Evolutionary conservation across 2,797 vertebrate genomes (phyloP), one percentile per base, ranked within the genome.

Genomic region (Muraenolepis orangiensis): DNA sequence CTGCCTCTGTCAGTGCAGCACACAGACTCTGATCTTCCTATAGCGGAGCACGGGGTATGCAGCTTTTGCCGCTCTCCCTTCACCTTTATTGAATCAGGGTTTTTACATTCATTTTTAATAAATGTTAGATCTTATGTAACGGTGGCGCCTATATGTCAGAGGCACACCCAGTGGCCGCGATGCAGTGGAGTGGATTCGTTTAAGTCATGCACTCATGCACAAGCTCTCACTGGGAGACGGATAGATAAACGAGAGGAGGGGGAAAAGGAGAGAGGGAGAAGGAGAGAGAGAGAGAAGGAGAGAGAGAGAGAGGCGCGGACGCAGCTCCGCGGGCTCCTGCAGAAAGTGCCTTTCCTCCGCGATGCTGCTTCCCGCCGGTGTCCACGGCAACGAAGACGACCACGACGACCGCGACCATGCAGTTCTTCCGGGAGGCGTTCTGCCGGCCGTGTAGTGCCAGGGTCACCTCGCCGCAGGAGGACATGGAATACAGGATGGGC

Each of bases 401-500:
- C 32, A 34, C 32, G 32, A 34, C 32, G 3, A 34, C 32, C 32
- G 8, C n/a, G 87, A 93, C 71, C 75, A 95, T 94, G 94, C 93
- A 94, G 86, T 93, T 94, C 91, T 94, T 93, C 92, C 92, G 57
- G 57, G 57, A 64, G 57, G 57, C 57, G 57, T 64, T 64, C 57
- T 64, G 57, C 57, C 57, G 57, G 12, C 57, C 93, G 30, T 94
- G 94, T 92, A 94, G 93, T 74, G 89, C 91, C 81, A 87, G 91
- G 79, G 90, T 94, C 88, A 92, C 91, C 80, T 94, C 93, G 81
- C 93, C 93, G 28, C 88, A 94, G 89, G 93, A 94, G 90, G 93
- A 93, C 87, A 94, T 95, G 93, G 93, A 94, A 92, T 94, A 94
- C 90, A 93, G 88, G 91, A 95, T 95, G 94, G 94, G 93, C 80